A percentile compares a stretch with the other conserved stretches of the same genome.
Evolutionary conservation across 2,888 invertebrate genomes (phyloP).

Genomic region (Nezara viridula): DNA sequence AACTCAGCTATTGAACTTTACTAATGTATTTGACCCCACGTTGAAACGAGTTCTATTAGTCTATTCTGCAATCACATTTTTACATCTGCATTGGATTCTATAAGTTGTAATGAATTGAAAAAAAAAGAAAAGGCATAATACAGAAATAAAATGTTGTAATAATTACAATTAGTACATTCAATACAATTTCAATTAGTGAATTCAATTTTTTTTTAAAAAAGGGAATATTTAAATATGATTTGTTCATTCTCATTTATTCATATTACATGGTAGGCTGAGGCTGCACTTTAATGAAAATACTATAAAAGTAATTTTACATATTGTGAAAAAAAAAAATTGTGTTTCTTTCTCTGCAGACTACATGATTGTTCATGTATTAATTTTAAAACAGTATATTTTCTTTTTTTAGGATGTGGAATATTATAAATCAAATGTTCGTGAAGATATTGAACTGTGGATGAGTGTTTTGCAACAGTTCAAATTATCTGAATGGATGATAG

Average conservation of each 20-base stretch:
- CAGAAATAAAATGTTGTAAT: no score
- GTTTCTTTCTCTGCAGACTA: not conserved
- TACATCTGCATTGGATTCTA: not conserved
- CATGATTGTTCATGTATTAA: not conserved
- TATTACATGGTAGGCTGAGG: no score
- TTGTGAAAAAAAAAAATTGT: not conserved
- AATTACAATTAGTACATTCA: no score
- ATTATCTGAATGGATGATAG: conserved; percentile 92
- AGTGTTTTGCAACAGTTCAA: conserved; percentile 81
- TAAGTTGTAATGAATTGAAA: not conserved
- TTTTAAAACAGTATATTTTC: not conserved
- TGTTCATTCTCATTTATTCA: no score
- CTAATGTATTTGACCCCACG: conserved; percentile 1
- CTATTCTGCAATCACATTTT: not conserved
- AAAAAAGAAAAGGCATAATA: not conserved
- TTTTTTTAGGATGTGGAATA: conserved; percentile 87
- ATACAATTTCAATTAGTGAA: no score
- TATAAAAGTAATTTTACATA: no score
- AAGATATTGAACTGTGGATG: conserved; percentile 91
- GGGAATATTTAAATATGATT: no score
- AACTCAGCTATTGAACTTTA: not conserved
- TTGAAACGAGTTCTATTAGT: not conserved
- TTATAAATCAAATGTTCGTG: conserved; percentile 88
- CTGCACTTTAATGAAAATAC: no score
- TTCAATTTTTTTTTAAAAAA: no score